Evolutionary conservation across 2,797 vertebrate genomes (phyloP).

Genomic region (Sandelia bainsii): DNA sequence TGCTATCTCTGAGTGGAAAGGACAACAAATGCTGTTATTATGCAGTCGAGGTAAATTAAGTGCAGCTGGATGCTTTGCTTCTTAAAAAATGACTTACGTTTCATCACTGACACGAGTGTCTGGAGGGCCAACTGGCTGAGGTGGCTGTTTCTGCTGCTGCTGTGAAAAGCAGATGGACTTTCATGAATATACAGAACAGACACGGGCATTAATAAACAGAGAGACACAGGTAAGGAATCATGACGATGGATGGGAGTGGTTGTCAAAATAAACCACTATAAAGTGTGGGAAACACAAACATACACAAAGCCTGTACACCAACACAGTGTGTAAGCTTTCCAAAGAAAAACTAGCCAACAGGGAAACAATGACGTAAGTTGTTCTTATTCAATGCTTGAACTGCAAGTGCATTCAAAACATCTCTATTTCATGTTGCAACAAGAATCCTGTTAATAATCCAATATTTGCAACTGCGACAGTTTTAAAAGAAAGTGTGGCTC

Average conservation of each 20-base stretch:
- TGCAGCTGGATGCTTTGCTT: not conserved
- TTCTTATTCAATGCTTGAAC: no score
- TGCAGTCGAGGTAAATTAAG: not conserved
- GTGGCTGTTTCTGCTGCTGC: constrained; percentile 36
- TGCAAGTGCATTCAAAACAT: no score
- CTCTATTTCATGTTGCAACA: no score
- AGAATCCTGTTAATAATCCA: no score
- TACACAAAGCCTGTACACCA: not conserved
- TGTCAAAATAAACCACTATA: not conserved
- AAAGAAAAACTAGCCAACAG: not conserved
- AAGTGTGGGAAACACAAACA: not conserved
- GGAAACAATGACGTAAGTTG: not conserved
- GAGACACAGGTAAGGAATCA: not conserved
- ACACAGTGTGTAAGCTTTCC: no score
- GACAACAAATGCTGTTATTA: not conserved
- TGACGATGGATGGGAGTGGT: not conserved
- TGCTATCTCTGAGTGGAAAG: constrained; percentile 65
- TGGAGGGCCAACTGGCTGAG: constrained; percentile 15
- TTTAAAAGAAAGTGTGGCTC: no score
- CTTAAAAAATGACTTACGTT: constrained; percentile 57
- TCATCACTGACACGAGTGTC: constrained; percentile 29
- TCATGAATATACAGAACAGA: not conserved
- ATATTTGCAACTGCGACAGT: no score
- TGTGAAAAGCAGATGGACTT: not conserved
- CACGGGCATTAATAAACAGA: not conserved